Percentiles rank a stretch among this genome's conserved stretches.
phyloP scores from a whole-genome alignment of 2,888 invertebrate species.

The Iphiclides podalirius region DNA sequence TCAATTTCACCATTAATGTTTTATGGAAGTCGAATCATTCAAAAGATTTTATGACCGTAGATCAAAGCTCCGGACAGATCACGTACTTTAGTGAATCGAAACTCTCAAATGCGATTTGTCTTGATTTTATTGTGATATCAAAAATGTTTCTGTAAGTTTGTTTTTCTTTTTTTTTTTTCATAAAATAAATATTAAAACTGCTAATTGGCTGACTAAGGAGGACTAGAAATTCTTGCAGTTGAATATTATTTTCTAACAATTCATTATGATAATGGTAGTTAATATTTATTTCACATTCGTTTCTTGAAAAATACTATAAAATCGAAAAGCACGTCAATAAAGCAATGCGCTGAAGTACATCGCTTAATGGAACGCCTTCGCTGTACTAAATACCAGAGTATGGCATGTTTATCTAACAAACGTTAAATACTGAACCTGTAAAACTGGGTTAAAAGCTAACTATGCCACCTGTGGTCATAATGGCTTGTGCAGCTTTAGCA shows the following conservation, averaged over 20 bases:
- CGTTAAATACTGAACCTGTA: conserved; percentile 46
- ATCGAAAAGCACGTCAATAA: no score
- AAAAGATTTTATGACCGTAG: background rate
- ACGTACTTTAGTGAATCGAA: background rate
- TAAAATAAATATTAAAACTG: no score
- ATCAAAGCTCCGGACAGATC: background rate
- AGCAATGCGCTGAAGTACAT: conserved; percentile 4
- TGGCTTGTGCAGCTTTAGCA: conserved; percentile 28
- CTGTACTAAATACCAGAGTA: conserved; percentile 34
- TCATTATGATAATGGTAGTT: no score
- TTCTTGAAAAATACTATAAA: no score
- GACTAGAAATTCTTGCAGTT: no score
- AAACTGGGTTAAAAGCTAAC: conserved; percentile 55
- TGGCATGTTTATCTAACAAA: conserved; percentile 51
- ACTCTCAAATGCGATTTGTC: background rate
- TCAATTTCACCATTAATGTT: background rate
- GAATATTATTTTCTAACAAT: no score
- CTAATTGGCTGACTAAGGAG: no score
- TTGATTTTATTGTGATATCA: background rate
- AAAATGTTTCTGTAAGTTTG: no score
- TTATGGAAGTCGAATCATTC: conserved; percentile 3
- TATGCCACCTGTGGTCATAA: conserved; percentile 57
- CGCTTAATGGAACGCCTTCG: conserved; percentile 2
- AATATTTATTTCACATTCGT: no score
- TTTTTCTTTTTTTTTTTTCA: no score